These are phyloP conservation scores for Oostethus manadensis DNA, from an alignment of 2,113 vertebrate species.

Conservation along the genomic window DNA sequence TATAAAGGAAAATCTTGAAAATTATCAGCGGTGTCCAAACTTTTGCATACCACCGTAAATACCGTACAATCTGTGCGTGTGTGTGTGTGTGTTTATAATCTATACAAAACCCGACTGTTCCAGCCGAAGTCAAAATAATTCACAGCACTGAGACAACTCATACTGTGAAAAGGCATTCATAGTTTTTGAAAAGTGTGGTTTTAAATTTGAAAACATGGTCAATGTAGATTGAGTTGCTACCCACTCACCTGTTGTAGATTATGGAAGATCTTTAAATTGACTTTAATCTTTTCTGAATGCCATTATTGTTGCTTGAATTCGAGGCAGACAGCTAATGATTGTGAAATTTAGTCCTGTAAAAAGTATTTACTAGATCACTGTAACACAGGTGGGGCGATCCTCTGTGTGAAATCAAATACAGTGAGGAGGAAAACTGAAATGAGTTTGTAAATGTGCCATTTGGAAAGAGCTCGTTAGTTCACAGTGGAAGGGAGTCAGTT, in stretches of 20 bases:
- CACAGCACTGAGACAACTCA: too few relatives aligned
- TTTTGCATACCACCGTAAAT: too few relatives aligned
- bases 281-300: constrained; percentile 21
- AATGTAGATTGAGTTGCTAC: not conserved
- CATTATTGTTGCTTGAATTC: constrained; percentile 39
- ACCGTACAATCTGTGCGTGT: too few relatives aligned
- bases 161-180: too few relatives aligned
- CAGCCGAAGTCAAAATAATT: too few relatives aligned
- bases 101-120: too few relatives aligned
- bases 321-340: constrained; percentile 48
- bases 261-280: constrained; percentile 22
- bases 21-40: too few relatives aligned
- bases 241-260: not conserved
- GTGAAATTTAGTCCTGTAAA: constrained; percentile 32
- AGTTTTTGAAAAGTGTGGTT: too few relatives aligned
- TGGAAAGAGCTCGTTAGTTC: constrained; percentile 23
- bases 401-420: constrained; percentile 46
- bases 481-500: not conserved
- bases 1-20: too few relatives aligned
- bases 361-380: constrained; percentile 38
- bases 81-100: too few relatives aligned
- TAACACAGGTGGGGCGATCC: constrained; percentile 39
- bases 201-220: too few relatives aligned
- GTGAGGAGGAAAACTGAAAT: constrained; percentile 23
- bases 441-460: constrained; percentile 24